phyloP scores from a whole-genome alignment of 2,797 vertebrate genomes.

The Lepilemur ruficaudatus region DNA sequence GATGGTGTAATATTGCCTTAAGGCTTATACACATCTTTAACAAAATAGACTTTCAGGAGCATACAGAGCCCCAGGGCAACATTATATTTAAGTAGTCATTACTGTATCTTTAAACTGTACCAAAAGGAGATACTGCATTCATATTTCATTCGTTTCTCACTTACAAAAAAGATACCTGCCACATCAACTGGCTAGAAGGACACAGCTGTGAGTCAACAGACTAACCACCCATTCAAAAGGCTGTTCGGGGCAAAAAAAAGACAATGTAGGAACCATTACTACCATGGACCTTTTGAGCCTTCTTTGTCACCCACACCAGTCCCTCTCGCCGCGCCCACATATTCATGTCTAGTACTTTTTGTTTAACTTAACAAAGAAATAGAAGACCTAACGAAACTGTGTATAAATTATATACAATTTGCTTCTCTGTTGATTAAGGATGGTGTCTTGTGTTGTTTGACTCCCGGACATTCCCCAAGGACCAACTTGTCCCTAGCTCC shows the following conservation, averaged over 20 bases:
- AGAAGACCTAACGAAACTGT: neutral
- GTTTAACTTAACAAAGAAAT: constrained; percentile 15
- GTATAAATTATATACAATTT: neutral
- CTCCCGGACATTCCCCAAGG: constrained; percentile 36
- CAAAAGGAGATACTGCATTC: neutral
- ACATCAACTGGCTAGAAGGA: constrained; percentile 17
- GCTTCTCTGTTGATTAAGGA: constrained; percentile 61
- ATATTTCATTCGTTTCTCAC: constrained; percentile 39
- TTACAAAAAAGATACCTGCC: neutral
- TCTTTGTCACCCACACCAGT: neutral
- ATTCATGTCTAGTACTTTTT: neutral
- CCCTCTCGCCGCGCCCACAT: neutral
- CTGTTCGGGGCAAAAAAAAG: neutral
- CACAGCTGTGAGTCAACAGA: neutral
- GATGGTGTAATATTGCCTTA: neutral
- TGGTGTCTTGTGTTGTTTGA: neutral
- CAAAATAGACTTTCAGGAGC: neutral
- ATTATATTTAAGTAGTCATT: neutral
- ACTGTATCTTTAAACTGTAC: constrained; percentile 7
- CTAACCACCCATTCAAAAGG: neutral
- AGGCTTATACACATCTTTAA: neutral
- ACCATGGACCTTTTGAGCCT: neutral
- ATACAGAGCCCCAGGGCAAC: neutral
- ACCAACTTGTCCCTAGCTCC: constrained; percentile 41
- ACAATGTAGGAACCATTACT: neutral